Evolutionary conservation across 2,797 vertebrate species (phyloP).

Genomic region (Lutjanus campechanus): DNA sequence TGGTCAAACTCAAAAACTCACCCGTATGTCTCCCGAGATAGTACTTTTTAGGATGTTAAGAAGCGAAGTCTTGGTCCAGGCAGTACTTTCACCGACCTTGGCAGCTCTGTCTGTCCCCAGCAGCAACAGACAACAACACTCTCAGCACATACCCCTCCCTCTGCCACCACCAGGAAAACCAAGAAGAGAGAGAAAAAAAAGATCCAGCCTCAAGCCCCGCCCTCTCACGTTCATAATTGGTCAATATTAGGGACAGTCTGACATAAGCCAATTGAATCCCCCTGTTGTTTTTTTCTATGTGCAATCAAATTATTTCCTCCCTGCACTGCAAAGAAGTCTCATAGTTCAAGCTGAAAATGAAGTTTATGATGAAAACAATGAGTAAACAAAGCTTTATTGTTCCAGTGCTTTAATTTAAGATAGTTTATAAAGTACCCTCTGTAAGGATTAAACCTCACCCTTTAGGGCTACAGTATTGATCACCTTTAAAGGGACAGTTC

Average conservation of each 20-base stretch:
- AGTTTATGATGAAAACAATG: background rate
- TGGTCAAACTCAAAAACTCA: constrained; percentile 43
- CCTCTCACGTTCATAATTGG: constrained; percentile 62
- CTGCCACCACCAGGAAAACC: constrained; percentile 9
- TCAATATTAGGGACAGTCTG: constrained; percentile 56
- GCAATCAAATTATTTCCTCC: constrained; percentile 34
- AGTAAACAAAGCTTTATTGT: background rate
- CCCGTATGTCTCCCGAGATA: constrained; percentile 35
- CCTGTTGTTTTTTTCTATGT: background rate
- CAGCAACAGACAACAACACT: constrained; percentile 66
- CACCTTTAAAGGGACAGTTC: background rate
- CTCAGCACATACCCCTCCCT: constrained; percentile 46
- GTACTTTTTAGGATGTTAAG: constrained; percentile 6
- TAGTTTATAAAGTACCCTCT: background rate
- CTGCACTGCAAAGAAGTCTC: background rate
- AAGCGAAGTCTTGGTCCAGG: constrained; percentile 27
- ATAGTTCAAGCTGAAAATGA: background rate
- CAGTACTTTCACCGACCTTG: constrained; percentile 58
- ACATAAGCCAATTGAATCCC: constrained; percentile 62
- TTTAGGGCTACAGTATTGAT: background rate
- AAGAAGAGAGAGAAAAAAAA: background rate
- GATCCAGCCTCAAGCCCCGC: constrained; percentile 30
- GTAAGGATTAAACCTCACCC: background rate
- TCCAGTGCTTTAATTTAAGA: background rate
- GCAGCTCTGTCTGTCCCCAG: constrained; percentile 58